phyloP scores from a whole-genome alignment of 2,888 invertebrate species.

The Pseudanteris insignis region DNA sequence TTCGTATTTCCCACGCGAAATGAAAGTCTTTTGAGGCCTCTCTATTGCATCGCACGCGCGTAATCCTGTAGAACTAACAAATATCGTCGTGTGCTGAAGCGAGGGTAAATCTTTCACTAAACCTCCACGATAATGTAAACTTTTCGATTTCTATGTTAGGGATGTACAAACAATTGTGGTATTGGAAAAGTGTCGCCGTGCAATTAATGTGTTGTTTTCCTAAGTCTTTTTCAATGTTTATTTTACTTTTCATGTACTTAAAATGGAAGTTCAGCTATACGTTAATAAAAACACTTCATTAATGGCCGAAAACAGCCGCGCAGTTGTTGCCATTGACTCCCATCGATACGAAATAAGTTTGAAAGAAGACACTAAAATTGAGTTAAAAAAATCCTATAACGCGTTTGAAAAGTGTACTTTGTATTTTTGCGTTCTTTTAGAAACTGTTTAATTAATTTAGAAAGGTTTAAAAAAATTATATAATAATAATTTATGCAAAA shows the following conservation, averaged over 20 bases:
- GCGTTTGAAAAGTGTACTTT: too few species aligned
- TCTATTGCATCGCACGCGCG: slow-evolving; percentile 7
- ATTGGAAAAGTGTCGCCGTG: slow-evolving; percentile 21
- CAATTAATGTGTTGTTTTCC: slow-evolving; percentile 22
- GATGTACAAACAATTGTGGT: slow-evolving; percentile 10
- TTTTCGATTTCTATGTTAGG: slow-evolving; percentile 19
- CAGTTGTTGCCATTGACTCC: slow-evolving; percentile 13
- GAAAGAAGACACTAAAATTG: slow-evolving; percentile 1
- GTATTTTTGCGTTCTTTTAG: too few species aligned
- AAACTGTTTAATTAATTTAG: too few species aligned
- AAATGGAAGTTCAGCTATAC: slow-evolving; percentile 18
- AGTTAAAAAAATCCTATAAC: too few species aligned
- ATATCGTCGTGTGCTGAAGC: slow-evolving; percentile 22
- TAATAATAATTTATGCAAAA: not conserved
- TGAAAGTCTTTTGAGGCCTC: slow-evolving; percentile 19
- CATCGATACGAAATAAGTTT: slow-evolving; percentile 7
- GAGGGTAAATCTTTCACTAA: slow-evolving; percentile 28
- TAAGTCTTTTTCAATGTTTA: slow-evolving; percentile 14
- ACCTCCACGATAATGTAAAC: slow-evolving; percentile 24
- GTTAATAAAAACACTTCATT: slow-evolving; percentile 21
- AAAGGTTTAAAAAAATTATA: too few species aligned
- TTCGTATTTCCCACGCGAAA: slow-evolving; percentile 19
- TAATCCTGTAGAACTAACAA: slow-evolving; percentile 26
- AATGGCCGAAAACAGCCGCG: slow-evolving; percentile 13
- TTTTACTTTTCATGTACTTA: slow-evolving; percentile 16